Evolutionary conservation across 2,888 invertebrate genomes (phyloP), one percentile per base, ranked within the genome.

Genomic region (Nycteola revayana): DNA sequence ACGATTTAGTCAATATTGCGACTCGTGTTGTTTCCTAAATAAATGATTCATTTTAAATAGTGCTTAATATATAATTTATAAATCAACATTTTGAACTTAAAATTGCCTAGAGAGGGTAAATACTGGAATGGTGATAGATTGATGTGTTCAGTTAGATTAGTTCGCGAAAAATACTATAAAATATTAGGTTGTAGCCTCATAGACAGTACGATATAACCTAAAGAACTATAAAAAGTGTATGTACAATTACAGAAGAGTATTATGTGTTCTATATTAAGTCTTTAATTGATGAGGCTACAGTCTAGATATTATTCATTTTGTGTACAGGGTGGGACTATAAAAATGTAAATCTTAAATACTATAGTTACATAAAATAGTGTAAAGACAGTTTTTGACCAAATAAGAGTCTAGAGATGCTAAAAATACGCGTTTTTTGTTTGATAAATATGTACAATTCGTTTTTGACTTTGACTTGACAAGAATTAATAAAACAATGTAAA

Each of bases 71-170:
- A 36, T 47, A 2, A 5, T 43, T 44, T 36, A 32, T 36, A 44
- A 36, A 34, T 18, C 18, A 30, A 3, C 2, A 14, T 34, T 9
- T 25, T 32, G 29, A 9, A 30, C 22, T 32, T 39, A 32, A n/a
- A 45, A 33, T 42, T 28, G 36, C 31, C 38, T 18, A 27, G 30
- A 17, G 22, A 37, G 45, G 38, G 36, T 38, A 38, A 46, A 45
- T 46, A 49, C 46, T 34, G 31, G 43, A 47, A 32, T 42, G 49
- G 44, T 52, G 57, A 50, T 49, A 51, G 53, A 36, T 28, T 32
- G 48, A 63, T 60, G 66, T 66, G 66, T 66, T 66, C 66, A 63
- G 60, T 58, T 60, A 63, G 60, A 57, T 58, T 53, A 39, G 41
- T 55, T 45, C 29, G 41, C 37, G 34, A 43, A 40, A 30, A 37